These are phyloP conservation scores for Patagioenas fasciata DNA, from an alignment of 2,113 vertebrate species.

Conservation along the genomic window DNA sequence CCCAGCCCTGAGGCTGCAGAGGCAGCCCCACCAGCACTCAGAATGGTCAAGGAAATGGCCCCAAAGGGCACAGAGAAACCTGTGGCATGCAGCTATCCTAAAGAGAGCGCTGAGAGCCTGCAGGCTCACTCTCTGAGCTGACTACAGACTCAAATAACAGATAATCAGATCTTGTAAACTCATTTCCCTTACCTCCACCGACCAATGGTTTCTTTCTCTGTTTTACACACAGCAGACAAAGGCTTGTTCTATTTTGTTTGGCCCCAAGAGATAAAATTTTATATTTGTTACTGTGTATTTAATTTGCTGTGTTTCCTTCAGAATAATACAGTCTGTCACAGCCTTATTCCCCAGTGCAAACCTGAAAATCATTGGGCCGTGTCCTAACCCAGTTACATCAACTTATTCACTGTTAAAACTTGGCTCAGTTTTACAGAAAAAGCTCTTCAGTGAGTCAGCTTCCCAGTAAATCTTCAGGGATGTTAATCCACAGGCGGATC, in stretches of 20 bases:
- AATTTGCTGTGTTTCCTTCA: neutral
- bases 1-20: neutral
- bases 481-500: neutral
- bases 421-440: neutral
- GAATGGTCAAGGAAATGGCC: fast-evolving
- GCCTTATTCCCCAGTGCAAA: neutral
- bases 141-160: neutral
- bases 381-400: slow-evolving; percentile 31
- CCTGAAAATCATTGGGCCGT: neutral
- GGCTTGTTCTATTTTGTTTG: neutral
- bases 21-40: neutral
- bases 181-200: neutral
- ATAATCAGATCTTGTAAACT: neutral
- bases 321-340: neutral
- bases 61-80: neutral
- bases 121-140: neutral
- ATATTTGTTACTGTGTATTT: neutral
- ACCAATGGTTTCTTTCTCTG: neutral
- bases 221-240: neutral
- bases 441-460: neutral
- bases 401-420: slow-evolving; percentile 14
- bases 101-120: neutral
- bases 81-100: fast-evolving
- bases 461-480: neutral
- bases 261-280: neutral